Conservation (phyloP, 2,797 vertebrate species). For the Pempheris klunzingeri region DNA sequence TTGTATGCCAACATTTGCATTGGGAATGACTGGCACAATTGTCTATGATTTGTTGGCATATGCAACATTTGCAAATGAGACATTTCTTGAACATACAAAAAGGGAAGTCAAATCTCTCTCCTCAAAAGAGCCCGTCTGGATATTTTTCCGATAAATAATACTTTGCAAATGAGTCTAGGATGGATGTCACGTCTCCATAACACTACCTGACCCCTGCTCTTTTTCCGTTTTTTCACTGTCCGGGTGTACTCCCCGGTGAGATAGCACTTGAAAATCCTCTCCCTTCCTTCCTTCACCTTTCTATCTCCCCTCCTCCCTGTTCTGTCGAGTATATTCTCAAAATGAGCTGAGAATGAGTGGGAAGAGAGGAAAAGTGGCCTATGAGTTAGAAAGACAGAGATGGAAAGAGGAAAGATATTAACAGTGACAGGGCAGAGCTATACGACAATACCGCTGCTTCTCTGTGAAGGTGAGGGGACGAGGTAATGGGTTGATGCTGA, state of each 20-base stretch:
- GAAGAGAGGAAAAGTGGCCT: conserved; percentile 40
- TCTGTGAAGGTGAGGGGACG: conserved; percentile 67
- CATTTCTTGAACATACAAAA: conserved; percentile 1
- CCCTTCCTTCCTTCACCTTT: conserved; percentile 38
- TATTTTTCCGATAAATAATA: conserved; percentile 28
- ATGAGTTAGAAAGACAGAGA: conserved; percentile 50
- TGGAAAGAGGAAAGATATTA: conserved; percentile 72
- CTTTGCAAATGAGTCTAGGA: conserved; percentile 34
- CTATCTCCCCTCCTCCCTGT: conserved; percentile 31
- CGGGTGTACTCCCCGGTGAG: conserved; percentile 36
- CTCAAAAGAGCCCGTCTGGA: conserved; percentile 5
- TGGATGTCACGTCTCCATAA: conserved; percentile 43
- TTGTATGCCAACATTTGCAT: neutral
- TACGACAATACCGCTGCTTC: conserved; percentile 47
- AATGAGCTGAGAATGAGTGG: conserved; percentile 67
- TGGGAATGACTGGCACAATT: neutral
- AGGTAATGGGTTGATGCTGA: conserved; percentile 74
- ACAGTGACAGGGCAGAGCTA: conserved; percentile 71
- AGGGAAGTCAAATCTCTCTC: neutral
- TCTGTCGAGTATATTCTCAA: conserved; percentile 55
- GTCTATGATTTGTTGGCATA: neutral
- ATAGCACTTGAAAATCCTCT: conserved; percentile 37
- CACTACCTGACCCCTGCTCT: conserved; percentile 34
- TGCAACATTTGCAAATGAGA: neutral
- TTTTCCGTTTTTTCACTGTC: conserved; percentile 22